Evolutionary conservation across 1,140 invertebrate species (phyloP).

Genomic region (Cyrtorhinus lividipennis): DNA sequence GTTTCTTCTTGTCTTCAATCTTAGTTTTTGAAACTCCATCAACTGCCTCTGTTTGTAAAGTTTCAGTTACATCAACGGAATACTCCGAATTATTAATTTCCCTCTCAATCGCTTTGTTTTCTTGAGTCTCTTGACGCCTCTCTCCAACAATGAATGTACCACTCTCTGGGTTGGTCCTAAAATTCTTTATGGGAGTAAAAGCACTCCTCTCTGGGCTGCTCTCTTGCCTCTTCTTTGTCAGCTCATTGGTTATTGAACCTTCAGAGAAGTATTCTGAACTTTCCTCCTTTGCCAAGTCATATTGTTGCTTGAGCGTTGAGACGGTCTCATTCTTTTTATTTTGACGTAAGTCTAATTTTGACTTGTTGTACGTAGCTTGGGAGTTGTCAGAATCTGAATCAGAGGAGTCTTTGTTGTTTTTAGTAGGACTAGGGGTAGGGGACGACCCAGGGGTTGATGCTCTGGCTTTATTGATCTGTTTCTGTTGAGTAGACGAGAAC

Average conservation of each 20-base stretch:
- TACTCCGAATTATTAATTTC: too few relatives aligned
- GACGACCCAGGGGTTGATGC: slow-evolving; percentile 26
- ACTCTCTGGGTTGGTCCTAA: slow-evolving; percentile 16
- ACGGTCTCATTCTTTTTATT: slow-evolving; percentile 10
- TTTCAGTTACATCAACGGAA: too few relatives aligned
- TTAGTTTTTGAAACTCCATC: too few relatives aligned
- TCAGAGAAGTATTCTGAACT: slow-evolving; percentile 29
- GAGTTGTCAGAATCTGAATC: slow-evolving; percentile 24
- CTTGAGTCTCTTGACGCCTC: background rate
- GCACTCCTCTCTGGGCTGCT: slow-evolving; percentile 27
- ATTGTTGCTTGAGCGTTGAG: slow-evolving; percentile 7
- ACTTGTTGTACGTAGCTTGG: slow-evolving; percentile 24
- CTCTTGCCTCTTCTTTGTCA: slow-evolving; percentile 20
- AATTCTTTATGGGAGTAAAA: slow-evolving; percentile 27
- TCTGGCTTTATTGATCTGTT: slow-evolving; percentile 24
- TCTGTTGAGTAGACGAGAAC: slow-evolving; percentile 25
- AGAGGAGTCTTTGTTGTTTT: slow-evolving; percentile 12
- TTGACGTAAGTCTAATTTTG: slow-evolving; percentile 14
- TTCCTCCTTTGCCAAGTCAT: slow-evolving; percentile 23
- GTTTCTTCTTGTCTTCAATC: too few relatives aligned
- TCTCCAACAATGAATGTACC: slow-evolving; percentile 1
- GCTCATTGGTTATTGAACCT: slow-evolving; percentile 27
- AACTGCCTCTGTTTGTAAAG: too few relatives aligned
- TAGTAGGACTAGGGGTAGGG: slow-evolving; percentile 23
- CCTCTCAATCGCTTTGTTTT: background rate